Evolutionary conservation across 1,140 invertebrate species (phyloP).

Genomic region (Meloidogyne chitwoodi): DNA sequence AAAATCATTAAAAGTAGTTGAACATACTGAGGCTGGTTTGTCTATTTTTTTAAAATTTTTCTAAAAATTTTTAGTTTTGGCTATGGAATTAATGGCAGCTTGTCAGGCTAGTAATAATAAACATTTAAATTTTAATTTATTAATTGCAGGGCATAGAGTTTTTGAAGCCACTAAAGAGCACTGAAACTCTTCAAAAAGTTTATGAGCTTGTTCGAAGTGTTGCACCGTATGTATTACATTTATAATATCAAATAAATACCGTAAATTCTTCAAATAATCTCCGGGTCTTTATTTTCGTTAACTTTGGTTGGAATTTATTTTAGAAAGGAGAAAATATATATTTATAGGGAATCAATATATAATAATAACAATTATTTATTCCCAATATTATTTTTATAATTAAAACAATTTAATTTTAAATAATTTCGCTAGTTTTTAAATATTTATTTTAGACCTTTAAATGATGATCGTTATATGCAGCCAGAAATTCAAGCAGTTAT

Average conservation of each 20-base stretch:
- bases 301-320: too few species aligned
- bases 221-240: constrained; percentile 40
- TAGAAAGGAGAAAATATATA: too few species aligned
- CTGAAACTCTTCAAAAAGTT: constrained; percentile 70
- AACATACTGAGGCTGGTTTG: constrained; percentile 55
- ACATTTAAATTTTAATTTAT: background rate
- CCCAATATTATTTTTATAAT: too few species aligned
- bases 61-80: constrained; percentile 64
- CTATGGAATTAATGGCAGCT: constrained; percentile 71
- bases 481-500: constrained; percentile 56
- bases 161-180: constrained; percentile 70
- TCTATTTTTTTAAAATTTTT: background rate
- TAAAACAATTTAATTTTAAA: too few species aligned
- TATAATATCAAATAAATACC: background rate
- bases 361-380: too few species aligned
- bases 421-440: constrained; percentile 6
- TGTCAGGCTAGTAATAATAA: constrained; percentile 64
- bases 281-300: too few species aligned
- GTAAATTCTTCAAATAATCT: too few species aligned
- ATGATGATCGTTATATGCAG: constrained; percentile 57
- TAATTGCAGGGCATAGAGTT: constrained; percentile 68
- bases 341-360: background rate
- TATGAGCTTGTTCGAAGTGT: constrained; percentile 67
- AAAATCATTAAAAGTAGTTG: constrained; percentile 66
- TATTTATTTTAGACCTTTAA: constrained; percentile 43